Conservation (phyloP, 2,888 invertebrate species). For the Clunio marinus region DNA sequence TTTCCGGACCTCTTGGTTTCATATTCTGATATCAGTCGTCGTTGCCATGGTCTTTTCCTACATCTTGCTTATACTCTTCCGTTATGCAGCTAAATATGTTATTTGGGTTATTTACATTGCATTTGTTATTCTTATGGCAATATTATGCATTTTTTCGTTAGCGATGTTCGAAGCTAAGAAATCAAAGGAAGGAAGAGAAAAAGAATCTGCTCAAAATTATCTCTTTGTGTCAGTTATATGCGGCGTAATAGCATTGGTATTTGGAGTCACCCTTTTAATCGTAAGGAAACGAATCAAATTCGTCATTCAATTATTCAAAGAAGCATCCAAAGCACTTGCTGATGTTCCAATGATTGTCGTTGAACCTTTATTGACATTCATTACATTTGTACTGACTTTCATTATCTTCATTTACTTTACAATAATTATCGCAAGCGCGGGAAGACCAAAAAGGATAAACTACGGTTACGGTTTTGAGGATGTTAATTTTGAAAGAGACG, state of each 20-base stretch:
- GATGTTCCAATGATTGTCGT: conserved; percentile 60
- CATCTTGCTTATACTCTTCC: conserved; percentile 55
- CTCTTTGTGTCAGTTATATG: conserved; percentile 44
- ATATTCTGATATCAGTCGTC: conserved; percentile 57
- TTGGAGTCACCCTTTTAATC: conserved; percentile 60
- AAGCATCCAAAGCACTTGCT: conserved; percentile 62
- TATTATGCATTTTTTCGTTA: too few species aligned
- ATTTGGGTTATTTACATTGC: too few species aligned
- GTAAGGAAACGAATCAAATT: conserved; percentile 61
- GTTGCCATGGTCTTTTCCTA: conserved; percentile 59
- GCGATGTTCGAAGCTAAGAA: too few species aligned
- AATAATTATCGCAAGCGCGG: conserved; percentile 62
- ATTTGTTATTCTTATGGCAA: too few species aligned
- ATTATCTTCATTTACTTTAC: conserved; percentile 58
- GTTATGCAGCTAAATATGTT: conserved; percentile 46
- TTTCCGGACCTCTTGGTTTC: conserved; percentile 56
- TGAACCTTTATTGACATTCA: conserved; percentile 60
- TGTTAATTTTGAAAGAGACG: too few species aligned
- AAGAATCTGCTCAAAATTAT: too few species aligned
- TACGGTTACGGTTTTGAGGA: too few species aligned
- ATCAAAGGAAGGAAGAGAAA: too few species aligned
- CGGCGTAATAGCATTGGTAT: conserved; percentile 53
- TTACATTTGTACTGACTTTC: conserved; percentile 54
- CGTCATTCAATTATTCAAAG: conserved; percentile 61
- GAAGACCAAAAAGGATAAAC: conserved; percentile 44